Evolutionary conservation across 2,888 invertebrate genomes (phyloP).

Genomic region (Acanthosepion pharaonis): DNA sequence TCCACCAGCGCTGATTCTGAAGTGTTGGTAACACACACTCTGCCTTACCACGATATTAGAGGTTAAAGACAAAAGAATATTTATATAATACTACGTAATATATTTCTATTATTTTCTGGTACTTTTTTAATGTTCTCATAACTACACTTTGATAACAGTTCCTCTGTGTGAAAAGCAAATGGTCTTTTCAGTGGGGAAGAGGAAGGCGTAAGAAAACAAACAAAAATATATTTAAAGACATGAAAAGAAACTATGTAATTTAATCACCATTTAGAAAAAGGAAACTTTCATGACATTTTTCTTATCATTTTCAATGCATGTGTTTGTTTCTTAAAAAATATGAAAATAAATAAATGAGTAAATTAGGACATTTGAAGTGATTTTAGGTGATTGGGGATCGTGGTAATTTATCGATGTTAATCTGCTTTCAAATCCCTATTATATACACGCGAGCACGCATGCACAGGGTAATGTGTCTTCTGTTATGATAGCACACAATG

Average conservation of each 20-base stretch:
- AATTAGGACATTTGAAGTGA: too few relatives aligned
- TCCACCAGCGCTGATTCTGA: accelerated
- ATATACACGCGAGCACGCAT: too few relatives aligned
- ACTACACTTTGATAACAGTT: background rate
- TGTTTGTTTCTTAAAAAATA: too few relatives aligned
- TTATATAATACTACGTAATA: background rate
- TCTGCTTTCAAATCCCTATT: too few relatives aligned
- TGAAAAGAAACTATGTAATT: background rate
- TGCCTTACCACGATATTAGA: background rate
- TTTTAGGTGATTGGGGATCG: too few relatives aligned
- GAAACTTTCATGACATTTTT: background rate
- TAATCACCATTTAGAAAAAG: background rate
- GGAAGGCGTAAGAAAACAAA: background rate
- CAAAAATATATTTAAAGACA: background rate
- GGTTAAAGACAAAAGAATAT: background rate
- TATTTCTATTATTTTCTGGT: background rate
- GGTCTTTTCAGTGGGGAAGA: background rate
- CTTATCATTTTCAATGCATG: too few relatives aligned
- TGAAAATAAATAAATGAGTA: too few relatives aligned
- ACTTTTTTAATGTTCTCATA: background rate
- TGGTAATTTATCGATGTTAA: too few relatives aligned
- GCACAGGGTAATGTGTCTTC: too few relatives aligned
- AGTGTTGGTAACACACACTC: background rate
- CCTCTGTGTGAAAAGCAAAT: background rate
- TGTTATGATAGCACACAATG: too few relatives aligned